Base-by-base conservation (phyloP, 2,888 invertebrate genomes). In the Mesochorus sp. region DNA sequence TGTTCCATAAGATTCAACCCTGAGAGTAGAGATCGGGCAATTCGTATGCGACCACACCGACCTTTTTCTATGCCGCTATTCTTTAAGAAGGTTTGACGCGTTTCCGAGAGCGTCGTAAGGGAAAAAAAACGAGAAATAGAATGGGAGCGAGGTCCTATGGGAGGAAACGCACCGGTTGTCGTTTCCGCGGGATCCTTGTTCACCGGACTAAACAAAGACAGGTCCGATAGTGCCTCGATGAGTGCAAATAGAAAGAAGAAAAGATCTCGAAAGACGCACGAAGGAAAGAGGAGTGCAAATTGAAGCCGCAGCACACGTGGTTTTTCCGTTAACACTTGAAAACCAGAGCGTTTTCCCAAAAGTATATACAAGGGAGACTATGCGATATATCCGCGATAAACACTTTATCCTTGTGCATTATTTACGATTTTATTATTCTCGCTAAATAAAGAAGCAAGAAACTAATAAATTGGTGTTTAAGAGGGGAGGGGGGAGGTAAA, bases 21-120 rank as follows among this genome's bases (percentile, higher is more conserved):
- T 26, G 19, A 57, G 70, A 64, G 42, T 44, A 64, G 67, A 76
- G 73, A 81, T 81, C 59, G 71, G 26, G 74, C 72, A 78, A 81
- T 81, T 81, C 79, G 68, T 71, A 81, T 79, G 76, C 80, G 67
- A 74, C 71, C 39, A 67, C 62, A 34, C 31, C 10, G 59, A 72
- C 55, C 70, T 42, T 67, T 70, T 66, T 68, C 55, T 55, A n/a
- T 55, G 51, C 49, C 62, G 12, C 34, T 12, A 28, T 26, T 44
- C 3, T 39, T 17, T 10, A 14, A 19, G 34, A 34, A 19, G 21
- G 19, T 68, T 57, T 28, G 55, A 34, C 34, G n/a, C n/a, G 55
- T 44, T 17, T 31, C 14, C n/a, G 34, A 42, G 42, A 68, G 28
- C 17, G 10, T 37, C 17, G 2, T 19, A 44, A 42, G 42, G 26